A percentile compares a stretch with the other conserved stretches of the same genome.
These are phyloP conservation scores for Coptotermes formosanus DNA, from an alignment of 1,140 invertebrate species.

Conservation along the genomic window DNA sequence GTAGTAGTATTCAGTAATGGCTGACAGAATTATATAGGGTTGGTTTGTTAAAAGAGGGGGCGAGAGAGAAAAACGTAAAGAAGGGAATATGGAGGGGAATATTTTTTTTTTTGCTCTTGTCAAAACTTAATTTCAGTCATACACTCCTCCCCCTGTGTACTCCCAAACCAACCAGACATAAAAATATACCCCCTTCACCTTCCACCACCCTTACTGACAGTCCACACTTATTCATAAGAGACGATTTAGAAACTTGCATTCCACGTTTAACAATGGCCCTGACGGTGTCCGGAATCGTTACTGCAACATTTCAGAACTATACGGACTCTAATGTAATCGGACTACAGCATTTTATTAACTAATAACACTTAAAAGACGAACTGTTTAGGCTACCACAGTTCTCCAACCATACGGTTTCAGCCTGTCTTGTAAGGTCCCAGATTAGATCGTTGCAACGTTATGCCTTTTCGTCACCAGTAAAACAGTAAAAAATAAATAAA, in stretches of 20 bases:
- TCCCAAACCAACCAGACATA: background rate
- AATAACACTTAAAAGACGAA: no score
- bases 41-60: conserved; percentile 15
- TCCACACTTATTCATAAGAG: background rate
- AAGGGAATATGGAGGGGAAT: background rate
- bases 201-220: background rate
- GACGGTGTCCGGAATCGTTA: background rate
- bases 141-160: background rate
- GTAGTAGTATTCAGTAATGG: conserved; percentile 6
- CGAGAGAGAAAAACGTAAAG: background rate
- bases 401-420: no score
- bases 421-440: no score
- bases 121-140: conserved; percentile 17
- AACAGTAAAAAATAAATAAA: no score
- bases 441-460: no score
- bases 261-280: background rate
- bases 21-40: conserved; percentile 5
- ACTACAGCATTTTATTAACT: no score
- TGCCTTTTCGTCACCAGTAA: no score
- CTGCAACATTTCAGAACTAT: background rate
- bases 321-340: no score
- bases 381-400: no score
- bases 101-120: conserved; percentile 16
- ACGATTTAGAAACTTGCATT: background rate
- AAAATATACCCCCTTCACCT: background rate